Base-by-base conservation (phyloP, 2,888 invertebrate species). In the Watsonalla binaria region DNA sequence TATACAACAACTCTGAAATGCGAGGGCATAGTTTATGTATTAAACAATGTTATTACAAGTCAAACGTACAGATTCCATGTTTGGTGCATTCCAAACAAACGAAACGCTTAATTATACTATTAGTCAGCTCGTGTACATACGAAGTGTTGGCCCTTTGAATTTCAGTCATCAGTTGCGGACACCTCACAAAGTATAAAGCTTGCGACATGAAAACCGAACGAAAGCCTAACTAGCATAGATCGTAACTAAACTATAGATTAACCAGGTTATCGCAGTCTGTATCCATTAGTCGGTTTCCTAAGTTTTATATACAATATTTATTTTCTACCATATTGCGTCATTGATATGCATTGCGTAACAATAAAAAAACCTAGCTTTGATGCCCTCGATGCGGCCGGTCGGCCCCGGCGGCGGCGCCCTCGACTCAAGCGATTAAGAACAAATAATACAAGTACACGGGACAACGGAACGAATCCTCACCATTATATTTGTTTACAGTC, bases 281-380 rank as follows among this genome's bases (percentile, higher is more conserved):
- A 84, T 84, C 78, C 79, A 80, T 83, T 82, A 84, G 80, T 86
- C 82, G 75, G 80, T 82, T 81, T 77, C 82, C 85, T 86, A 87
- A 82, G 67, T 75, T 82, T 78, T 90, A 90, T 90, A 77, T 90
- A 90, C 90, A 90, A 85, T 88, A 90, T 90, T 90, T 90, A 90
- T 90, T 90, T 85, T 80, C 90, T 90, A 90, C 84, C 90, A 90
- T 90, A 90, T 90, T 90, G 90, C 90, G 90, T 90, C 82, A 87
- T 84, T 89, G 90, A 90, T 90, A 90, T 90, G 90, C 90, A 90
- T 90, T 83, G 90, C 90, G 90, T 89, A 90, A 90, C 90, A 90
- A 90, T 89, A 90, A 89, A 89, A 89, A 89, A 89, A 88, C 84
- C 77, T 87, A 87, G 89, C 89, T 87, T 83, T 82, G 76, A 85